phyloP scores from a whole-genome alignment of 1,140 invertebrate species.

The Polyergus mexicanus region DNA sequence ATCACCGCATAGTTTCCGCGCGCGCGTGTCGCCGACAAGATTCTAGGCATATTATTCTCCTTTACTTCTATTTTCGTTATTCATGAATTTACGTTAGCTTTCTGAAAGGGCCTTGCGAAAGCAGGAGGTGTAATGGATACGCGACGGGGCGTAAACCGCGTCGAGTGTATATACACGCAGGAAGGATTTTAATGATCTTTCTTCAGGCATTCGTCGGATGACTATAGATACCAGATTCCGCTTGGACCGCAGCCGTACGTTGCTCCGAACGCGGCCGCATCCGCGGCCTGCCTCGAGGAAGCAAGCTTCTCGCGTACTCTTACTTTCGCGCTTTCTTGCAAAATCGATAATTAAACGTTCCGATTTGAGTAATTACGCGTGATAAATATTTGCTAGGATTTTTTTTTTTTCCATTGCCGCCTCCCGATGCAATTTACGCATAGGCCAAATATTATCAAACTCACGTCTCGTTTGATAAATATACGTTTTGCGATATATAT shows the following conservation, averaged over 20 bases:
- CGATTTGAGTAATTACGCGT: slow-evolving; percentile 8
- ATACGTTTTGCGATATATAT: background rate
- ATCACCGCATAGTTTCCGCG: slow-evolving; percentile 3
- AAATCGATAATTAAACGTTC: slow-evolving; percentile 4
- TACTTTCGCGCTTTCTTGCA: slow-evolving; percentile 41
- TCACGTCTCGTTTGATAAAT: background rate
- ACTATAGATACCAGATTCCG: slow-evolving; percentile 84
- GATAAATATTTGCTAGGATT: slow-evolving; percentile 11
- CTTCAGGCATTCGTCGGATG: slow-evolving; percentile 74
- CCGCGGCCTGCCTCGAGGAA: slow-evolving; percentile 72
- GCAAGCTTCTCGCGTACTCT: slow-evolving; percentile 76
- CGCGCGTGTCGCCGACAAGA: slow-evolving; percentile 13
- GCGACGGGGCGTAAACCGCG: slow-evolving; percentile 72
- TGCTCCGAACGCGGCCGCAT: slow-evolving; percentile 68
- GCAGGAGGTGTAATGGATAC: slow-evolving; percentile 72
- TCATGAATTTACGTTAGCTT: slow-evolving; percentile 58
- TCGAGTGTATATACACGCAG: slow-evolving; percentile 56
- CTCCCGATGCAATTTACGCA: background rate
- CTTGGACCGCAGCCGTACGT: slow-evolving; percentile 75
- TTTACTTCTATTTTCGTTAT: slow-evolving; percentile 70
- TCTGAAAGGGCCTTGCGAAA: slow-evolving; percentile 67
- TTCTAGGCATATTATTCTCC: slow-evolving; percentile 41
- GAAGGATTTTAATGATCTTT: slow-evolving; percentile 76
- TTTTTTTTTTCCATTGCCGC: slow-evolving; percentile 5
- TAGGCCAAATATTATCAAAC: background rate